Percentiles rank a stretch among this genome's conserved stretches.
Evolutionary conservation across 2,888 invertebrate species (phyloP).

Genomic region (Aphidoletes aphidimyza): DNA sequence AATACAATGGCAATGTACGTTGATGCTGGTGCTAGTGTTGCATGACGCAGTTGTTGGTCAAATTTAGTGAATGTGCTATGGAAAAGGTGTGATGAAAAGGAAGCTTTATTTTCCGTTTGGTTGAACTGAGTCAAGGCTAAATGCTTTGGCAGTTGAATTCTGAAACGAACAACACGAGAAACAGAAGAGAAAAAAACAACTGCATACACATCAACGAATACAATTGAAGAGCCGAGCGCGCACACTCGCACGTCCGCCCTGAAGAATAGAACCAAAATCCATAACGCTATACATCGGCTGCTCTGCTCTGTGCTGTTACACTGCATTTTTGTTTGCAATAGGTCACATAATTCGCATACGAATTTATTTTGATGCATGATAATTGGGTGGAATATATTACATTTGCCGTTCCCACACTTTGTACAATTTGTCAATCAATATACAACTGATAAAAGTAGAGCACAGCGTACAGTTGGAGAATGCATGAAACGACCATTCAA

Average conservation of each 20-base stretch:
- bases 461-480: background rate
- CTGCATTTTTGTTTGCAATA: background rate
- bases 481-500: background rate
- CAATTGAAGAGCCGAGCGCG: no score
- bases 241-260: no score
- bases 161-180: no score
- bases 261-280: background rate
- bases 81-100: slow-evolving; percentile 43
- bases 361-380: slow-evolving; percentile 14
- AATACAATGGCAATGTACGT: background rate
- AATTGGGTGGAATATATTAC: background rate
- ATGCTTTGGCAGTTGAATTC: no score
- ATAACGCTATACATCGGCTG: background rate
- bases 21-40: background rate
- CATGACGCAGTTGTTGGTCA: background rate
- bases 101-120: slow-evolving; percentile 42
- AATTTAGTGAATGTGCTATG: background rate
- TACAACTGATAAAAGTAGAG: background rate
- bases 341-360: background rate
- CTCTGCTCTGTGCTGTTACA: background rate
- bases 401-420: slow-evolving; percentile 19
- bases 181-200: no score
- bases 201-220: no score
- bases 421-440: slow-evolving; percentile 26
- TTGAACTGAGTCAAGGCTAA: slow-evolving; percentile 40